These are phyloP conservation scores for Diachasma alloeum DNA, from an alignment of 1,140 invertebrate species.

Conservation along the genomic window DNA sequence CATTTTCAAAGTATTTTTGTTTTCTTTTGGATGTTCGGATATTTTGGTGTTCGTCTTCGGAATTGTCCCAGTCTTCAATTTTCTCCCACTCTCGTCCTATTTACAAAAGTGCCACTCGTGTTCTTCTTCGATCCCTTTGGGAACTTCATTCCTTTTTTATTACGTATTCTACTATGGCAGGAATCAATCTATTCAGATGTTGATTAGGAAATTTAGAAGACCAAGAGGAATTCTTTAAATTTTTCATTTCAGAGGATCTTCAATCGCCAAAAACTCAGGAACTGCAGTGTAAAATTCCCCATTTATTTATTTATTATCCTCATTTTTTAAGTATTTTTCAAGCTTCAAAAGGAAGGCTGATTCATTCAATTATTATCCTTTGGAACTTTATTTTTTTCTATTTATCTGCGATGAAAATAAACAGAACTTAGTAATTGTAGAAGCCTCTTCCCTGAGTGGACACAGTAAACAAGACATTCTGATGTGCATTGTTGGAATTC, in stretches of 20 bases:
- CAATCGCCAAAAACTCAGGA: too few relatives aligned
- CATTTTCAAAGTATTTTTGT: too few relatives aligned
- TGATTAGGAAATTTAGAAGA: not conserved
- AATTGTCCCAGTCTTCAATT: slow-evolving; percentile 34
- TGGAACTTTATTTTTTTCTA: not conserved
- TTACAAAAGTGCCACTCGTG: not conserved
- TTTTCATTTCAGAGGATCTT: too few relatives aligned
- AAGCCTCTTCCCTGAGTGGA: slow-evolving; percentile 11
- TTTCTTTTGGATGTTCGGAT: too few relatives aligned
- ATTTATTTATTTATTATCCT: too few relatives aligned
- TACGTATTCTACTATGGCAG: not conserved
- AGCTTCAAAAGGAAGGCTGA: too few relatives aligned
- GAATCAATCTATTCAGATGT: not conserved
- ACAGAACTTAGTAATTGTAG: not conserved
- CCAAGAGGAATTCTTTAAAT: too few relatives aligned
- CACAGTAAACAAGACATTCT: slow-evolving; percentile 27
- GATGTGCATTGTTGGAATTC: too few relatives aligned
- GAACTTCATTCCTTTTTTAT: not conserved
- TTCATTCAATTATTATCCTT: too few relatives aligned
- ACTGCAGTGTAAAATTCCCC: too few relatives aligned
- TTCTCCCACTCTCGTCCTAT: not conserved
- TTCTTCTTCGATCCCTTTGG: not conserved
- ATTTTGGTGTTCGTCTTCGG: too few relatives aligned
- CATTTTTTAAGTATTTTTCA: too few relatives aligned
- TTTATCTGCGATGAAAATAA: not conserved